Base-by-base conservation (phyloP, 2,888 invertebrate genomes). In the Tanypteryx hageni region DNA sequence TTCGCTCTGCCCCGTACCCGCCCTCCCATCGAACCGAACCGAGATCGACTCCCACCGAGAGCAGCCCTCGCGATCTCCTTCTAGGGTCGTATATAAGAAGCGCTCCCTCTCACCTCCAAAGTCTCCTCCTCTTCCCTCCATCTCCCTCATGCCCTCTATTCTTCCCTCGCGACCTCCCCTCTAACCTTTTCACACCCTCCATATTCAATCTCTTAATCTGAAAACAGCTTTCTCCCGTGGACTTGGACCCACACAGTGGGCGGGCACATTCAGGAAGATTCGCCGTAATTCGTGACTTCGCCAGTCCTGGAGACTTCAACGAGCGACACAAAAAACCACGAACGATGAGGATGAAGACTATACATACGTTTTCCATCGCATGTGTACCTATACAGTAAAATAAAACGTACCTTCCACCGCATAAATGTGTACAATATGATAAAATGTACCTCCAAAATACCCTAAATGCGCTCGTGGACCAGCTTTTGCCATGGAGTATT, bases 161-260 rank as follows among this genome's bases (percentile, higher is more conserved):
- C 68, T 7, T 68, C 68, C 16, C n/a, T n/a, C 18, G 64, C n/a
- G 64, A 64, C 64, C 64, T 64, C 64, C 76, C 76, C 8, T 7
- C 76, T 27, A 22, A 76, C 76, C 76, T 76, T 76, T 76, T 76
- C 76, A 76, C 76, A 76, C 76, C 76, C 76, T 68, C 68, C 68
- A 22, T 27, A 76, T 76, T 44, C 44, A 44, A 44, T 44, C 44
- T 44, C 44, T 1, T 44, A 44, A 44, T 27, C 22, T n/a, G 68
- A 68, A 22, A 68, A 27, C 22, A 27, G 76, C 76, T 76, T 76
- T 76, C 76, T 76, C 76, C 64, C 64, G 44, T 44, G 44, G 44
- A 44, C 44, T 44, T 44, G 44, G 44, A 44, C 44, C 64, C n/a
- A 18, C 22, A 11, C 76, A 76, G 76, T 22, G 22, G 76, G 22